phyloP scores from a whole-genome alignment of 2,113 vertebrate species.

The Euleptes europaea region DNA sequence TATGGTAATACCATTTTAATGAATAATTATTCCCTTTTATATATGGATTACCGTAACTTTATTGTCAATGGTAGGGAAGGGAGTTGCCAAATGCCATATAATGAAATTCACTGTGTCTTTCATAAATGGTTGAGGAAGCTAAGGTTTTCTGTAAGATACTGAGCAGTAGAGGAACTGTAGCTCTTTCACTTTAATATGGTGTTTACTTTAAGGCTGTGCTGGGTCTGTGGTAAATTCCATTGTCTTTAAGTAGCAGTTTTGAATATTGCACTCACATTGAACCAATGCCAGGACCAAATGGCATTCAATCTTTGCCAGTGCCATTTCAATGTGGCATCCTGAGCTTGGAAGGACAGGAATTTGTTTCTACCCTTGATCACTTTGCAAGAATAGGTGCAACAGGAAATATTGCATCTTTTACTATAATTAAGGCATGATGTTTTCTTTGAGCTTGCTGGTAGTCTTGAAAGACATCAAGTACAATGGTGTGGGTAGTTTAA shows the following conservation, averaged over 20 bases:
- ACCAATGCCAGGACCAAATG: neutral
- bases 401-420: neutral
- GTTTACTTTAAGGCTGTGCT: slow-evolving; percentile 4
- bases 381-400: neutral
- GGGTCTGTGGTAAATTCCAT: neutral
- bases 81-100: neutral
- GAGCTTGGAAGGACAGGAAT: neutral
- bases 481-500: neutral
- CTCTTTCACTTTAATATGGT: neutral
- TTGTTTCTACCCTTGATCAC: neutral
- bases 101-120: neutral
- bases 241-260: neutral
- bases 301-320: neutral
- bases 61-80: neutral
- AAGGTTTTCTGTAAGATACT: neutral
- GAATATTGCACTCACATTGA: neutral
- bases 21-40: neutral
- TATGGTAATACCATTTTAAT: neutral
- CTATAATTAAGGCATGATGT: neutral
- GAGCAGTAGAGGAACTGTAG: neutral
- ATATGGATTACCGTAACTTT: neutral
- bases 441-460: neutral
- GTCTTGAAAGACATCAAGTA: neutral
- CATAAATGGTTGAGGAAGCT: neutral
- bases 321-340: neutral